phyloP scores from a whole-genome alignment of 2,113 vertebrate genomes.

The Larimichthys crocea region DNA sequence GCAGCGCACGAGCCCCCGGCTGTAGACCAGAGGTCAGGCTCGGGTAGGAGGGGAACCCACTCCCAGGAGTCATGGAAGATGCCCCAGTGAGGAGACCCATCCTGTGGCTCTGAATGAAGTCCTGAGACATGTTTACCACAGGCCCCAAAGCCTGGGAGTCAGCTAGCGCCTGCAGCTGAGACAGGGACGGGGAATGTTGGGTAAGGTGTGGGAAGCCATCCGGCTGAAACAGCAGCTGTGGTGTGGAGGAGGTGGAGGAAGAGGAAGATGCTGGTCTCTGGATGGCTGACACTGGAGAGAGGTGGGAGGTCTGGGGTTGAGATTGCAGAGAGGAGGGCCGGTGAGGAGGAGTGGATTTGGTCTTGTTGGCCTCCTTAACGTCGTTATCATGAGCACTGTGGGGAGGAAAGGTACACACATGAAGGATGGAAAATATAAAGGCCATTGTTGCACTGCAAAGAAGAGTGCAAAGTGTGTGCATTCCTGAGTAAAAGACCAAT shows the following conservation, averaged over 20 bases:
- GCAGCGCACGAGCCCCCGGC: slow-evolving; percentile 75
- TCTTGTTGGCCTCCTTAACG: slow-evolving; percentile 87
- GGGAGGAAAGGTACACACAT: slow-evolving; percentile 28
- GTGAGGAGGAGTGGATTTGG: slow-evolving; percentile 84
- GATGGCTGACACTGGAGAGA: slow-evolving; percentile 74
- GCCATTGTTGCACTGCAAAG: background rate
- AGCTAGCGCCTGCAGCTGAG: slow-evolving; percentile 86
- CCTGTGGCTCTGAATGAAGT: slow-evolving; percentile 87
- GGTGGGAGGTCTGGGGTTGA: slow-evolving; percentile 73
- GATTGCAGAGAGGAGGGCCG: slow-evolving; percentile 74
- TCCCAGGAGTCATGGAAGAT: slow-evolving; percentile 63
- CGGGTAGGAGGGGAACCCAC: slow-evolving; percentile 76
- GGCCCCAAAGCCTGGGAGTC: slow-evolving; percentile 87
- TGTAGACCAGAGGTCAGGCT: slow-evolving; percentile 76
- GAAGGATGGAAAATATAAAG: background rate
- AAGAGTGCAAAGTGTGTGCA: background rate
- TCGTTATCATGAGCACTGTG: slow-evolving; percentile 88
- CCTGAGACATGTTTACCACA: slow-evolving; percentile 84
- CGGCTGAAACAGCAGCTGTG: slow-evolving; percentile 88
- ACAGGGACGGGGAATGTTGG: slow-evolving; percentile 79
- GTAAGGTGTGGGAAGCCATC: slow-evolving; percentile 81
- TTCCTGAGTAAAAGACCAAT: background rate
- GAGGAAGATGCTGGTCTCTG: slow-evolving; percentile 74
- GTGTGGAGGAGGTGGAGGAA: slow-evolving; percentile 76
- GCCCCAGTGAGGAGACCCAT: slow-evolving; percentile 75